These are phyloP conservation scores for Gibbula magus DNA, from an alignment of 2,888 invertebrate genomes.

Conservation along the genomic window DNA sequence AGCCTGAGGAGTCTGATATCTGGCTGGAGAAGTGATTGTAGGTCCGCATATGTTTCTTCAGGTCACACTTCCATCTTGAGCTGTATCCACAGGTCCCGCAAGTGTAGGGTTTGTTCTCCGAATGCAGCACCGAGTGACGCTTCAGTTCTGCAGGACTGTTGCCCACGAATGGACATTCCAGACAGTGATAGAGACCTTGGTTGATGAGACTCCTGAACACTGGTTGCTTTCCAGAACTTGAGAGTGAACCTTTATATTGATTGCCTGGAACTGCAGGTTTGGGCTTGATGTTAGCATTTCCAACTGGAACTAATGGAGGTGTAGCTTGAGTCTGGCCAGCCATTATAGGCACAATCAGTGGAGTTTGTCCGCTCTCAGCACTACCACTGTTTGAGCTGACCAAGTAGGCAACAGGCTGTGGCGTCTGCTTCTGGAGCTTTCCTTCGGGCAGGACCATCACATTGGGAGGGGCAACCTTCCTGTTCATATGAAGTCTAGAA, in stretches of 20 bases:
- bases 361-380: background rate
- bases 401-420: conserved; percentile 33
- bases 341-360: conserved; percentile 14
- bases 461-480: conserved; percentile 66
- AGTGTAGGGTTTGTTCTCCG: conserved; percentile 71
- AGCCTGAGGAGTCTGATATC: conserved; percentile 21
- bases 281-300: background rate
- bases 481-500: conserved; percentile 52
- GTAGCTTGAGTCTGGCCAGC: conserved; percentile 9
- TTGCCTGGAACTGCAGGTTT: background rate
- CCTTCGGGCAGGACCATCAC: conserved; percentile 65
- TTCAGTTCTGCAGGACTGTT: conserved; percentile 71
- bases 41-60: conserved; percentile 72
- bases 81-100: conserved; percentile 71
- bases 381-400: background rate
- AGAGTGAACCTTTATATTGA: background rate
- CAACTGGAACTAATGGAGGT: background rate
- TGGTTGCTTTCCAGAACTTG: conserved; percentile 34
- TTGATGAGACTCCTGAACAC: conserved; percentile 58
- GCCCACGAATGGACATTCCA: conserved; percentile 70
- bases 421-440: conserved; percentile 46
- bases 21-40: conserved; percentile 61
- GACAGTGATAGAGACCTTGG: conserved; percentile 64
- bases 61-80: conserved; percentile 73
- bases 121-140: conserved; percentile 70